Percentiles rank a stretch among this genome's conserved stretches.
Conservation (phyloP, 1,140 invertebrate species). For the Centruroides vittatus region DNA sequence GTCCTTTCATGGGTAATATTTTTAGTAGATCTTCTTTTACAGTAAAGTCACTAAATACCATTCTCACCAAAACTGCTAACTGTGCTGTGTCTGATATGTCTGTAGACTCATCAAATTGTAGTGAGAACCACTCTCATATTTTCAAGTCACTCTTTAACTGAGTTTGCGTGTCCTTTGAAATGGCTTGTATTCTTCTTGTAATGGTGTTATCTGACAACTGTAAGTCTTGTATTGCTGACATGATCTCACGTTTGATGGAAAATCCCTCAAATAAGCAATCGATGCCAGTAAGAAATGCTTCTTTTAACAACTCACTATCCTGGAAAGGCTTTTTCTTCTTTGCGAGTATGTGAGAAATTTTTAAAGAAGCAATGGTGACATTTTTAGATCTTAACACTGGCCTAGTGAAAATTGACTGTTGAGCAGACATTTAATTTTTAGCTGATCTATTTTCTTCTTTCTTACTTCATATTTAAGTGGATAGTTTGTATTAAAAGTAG, state of each 20-base stretch:
- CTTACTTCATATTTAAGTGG: background rate
- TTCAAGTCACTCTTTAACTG: constrained; percentile 1
- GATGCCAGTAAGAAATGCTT: constrained; percentile 2
- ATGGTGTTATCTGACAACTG: background rate
- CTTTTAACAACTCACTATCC: constrained; percentile 9
- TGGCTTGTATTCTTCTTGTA: background rate
- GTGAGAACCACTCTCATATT: background rate
- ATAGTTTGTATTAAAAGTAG: background rate
- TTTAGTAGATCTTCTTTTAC: no score
- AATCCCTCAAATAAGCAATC: constrained; percentile 8
- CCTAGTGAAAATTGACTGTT: background rate
- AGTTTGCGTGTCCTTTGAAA: background rate
- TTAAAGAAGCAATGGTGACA: background rate
- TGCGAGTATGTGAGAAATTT: background rate
- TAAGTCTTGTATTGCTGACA: constrained; percentile 1
- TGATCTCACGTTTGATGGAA: constrained; percentile 2
- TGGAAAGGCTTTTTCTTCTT: constrained; percentile 3
- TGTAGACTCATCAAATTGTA: constrained; percentile 1
- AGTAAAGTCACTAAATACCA: no score
- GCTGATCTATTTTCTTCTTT: background rate
- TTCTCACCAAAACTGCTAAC: no score
- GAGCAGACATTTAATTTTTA: background rate
- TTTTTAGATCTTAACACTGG: background rate
- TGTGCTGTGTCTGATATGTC: no score
- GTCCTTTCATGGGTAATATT: no score